phyloP scores from a whole-genome alignment of 1,140 invertebrate genomes.

The Belonocnema kinseyi region DNA sequence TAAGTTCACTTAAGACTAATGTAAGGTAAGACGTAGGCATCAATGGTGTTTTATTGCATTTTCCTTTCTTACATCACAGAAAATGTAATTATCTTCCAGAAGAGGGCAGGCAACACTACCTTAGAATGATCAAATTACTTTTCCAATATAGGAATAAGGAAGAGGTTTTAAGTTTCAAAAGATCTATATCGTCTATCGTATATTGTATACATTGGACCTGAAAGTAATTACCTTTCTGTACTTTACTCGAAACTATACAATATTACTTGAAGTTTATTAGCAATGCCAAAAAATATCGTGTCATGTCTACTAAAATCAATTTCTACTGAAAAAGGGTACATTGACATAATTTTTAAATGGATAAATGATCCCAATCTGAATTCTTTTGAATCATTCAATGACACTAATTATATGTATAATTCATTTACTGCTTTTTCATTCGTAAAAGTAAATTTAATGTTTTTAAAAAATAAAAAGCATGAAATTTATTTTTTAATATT shows the following conservation, averaged over 20 bases:
- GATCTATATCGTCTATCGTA: neutral
- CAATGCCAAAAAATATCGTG: too few species aligned
- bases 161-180: slow-evolving; percentile 11
- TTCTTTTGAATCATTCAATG: too few species aligned
- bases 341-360: too few species aligned
- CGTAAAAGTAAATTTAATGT: too few species aligned
- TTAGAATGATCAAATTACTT: slow-evolving; percentile 9
- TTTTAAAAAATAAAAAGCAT: too few species aligned
- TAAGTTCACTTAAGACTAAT: neutral
- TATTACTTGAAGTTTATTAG: too few species aligned
- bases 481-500: too few species aligned
- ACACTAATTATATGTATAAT: too few species aligned
- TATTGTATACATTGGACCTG: neutral
- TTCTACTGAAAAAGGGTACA: too few species aligned
- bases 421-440: too few species aligned
- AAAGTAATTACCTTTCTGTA: neutral
- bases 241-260: slow-evolving; percentile 6
- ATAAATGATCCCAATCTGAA: too few species aligned
- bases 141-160: slow-evolving; percentile 16
- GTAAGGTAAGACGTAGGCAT: neutral
- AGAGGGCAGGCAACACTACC: neutral
- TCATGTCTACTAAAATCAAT: too few species aligned
- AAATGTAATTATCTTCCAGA: neutral
- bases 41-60: neutral
- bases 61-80: neutral